Evolutionary conservation across 1,140 invertebrate genomes (phyloP), one percentile per base, ranked within the genome.

Genomic region (Drosophila serrata): DNA sequence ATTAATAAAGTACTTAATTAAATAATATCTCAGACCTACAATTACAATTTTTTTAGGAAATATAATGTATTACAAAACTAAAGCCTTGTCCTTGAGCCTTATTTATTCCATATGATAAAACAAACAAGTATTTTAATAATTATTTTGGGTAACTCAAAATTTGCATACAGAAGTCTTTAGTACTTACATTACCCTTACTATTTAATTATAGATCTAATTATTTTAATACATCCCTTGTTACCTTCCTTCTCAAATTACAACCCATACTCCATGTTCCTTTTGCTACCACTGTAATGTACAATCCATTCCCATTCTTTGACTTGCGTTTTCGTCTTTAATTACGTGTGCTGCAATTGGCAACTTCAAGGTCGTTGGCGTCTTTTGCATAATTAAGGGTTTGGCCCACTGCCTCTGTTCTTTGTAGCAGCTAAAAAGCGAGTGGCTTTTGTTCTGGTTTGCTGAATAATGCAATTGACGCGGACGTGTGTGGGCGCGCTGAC

Each of bases 341-440:
- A 64, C 72, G 73, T 58, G 72, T 24, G 27, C 43, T 62, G 79
- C 80, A 82, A 72, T 63, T 81, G 63, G 73, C 79, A 78, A 57
- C 72, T 68, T 85, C 81, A 85, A 85, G 82, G 82, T 85, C 82
- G 72, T 62, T 60, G 31, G 39, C 45, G 53, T 39, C 63, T 64
- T 80, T 77, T 84, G 81, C 81, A 84, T 84, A 84, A 84, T 84
- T 84, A 73, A 84, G 68, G 49, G 46, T 57, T 8, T 33, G 37
- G 7, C 49, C 31, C 61, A 45, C 17, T 17, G 19, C 15, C n/a
- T n/a, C n/a, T 40, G 24, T 35, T 11, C 40, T 22, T 29, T 63
- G 24, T 53, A 43, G 42, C 53, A 33, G 29, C 24, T n/a, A 27
- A 27, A 33, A 33, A 35, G 31, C 46, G 56, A 67, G 64, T 81